phyloP scores from a whole-genome alignment of 2,888 invertebrate species.

The Galeopsomyia nigrocyanea region DNA sequence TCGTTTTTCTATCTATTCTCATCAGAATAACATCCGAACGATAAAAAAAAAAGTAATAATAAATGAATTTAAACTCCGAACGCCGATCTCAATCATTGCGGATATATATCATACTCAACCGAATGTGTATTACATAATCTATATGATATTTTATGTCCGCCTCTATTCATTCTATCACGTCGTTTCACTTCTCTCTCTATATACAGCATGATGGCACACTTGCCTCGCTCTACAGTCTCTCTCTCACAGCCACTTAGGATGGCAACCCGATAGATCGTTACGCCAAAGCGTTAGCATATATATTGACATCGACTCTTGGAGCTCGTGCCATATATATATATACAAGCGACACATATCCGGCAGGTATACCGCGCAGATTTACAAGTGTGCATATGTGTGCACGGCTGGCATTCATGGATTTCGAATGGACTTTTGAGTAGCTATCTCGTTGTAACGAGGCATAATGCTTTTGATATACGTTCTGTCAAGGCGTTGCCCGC shows the following conservation, averaged over 20 bases:
- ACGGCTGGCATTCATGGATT: constrained; percentile 44
- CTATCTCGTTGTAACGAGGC: constrained; percentile 10
- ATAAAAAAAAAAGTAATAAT: no score
- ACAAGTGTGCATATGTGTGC: neutral
- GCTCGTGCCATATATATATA: neutral
- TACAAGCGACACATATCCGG: constrained; percentile 16
- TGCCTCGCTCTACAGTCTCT: no score
- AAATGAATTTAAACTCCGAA: no score
- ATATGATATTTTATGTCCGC: no score
- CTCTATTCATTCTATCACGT: constrained; percentile 24
- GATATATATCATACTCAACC: constrained; percentile 32
- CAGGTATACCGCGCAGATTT: neutral
- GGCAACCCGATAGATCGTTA: constrained; percentile 66
- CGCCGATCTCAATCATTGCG: no score
- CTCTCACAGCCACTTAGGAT: no score
- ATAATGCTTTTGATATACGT: no score
- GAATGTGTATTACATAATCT: neutral
- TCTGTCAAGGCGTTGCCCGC: no score
- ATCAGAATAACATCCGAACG: no score
- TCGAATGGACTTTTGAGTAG: constrained; percentile 45
- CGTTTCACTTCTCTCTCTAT: neutral
- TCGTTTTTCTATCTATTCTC: no score
- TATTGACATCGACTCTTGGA: constrained; percentile 61
- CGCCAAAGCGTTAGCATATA: constrained; percentile 67
- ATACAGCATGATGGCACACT: no score